Evolutionary conservation across 2,888 invertebrate species (phyloP).

Genomic region (Lasioglossum leucozonium): DNA sequence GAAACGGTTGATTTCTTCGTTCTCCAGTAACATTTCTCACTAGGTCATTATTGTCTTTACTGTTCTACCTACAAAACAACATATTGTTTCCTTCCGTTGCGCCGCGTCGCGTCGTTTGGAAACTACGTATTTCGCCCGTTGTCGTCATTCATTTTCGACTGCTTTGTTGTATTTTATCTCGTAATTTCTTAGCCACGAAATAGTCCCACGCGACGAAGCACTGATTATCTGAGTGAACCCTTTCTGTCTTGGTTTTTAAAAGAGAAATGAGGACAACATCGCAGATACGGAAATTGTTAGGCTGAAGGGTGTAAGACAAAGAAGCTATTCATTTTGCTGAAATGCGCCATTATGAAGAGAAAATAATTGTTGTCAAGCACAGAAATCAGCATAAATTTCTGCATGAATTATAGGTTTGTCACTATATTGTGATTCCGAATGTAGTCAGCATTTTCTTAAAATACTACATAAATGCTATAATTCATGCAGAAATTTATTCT

Average conservation of each 20-base stretch:
- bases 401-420: background rate
- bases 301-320: background rate
- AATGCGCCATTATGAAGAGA: background rate
- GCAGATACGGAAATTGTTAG: background rate
- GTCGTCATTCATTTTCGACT: constrained; percentile 13
- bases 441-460: background rate
- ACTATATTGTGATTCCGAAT: no score
- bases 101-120: constrained; percentile 16
- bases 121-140: background rate
- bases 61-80: constrained; percentile 8
- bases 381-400: background rate
- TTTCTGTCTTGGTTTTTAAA: background rate
- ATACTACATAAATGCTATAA: no score
- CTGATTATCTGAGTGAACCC: constrained; percentile 15
- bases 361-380: background rate
- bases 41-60: constrained; percentile 32
- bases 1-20: constrained; percentile 45
- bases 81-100: background rate
- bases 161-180: constrained; percentile 18
- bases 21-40: constrained; percentile 39
- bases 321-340: background rate
- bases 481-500: no score
- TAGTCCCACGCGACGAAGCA: background rate
- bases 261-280: background rate
- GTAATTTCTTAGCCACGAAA: constrained; percentile 22